Percentiles rank a stretch among this genome's conserved stretches.
Evolutionary conservation across 1,140 invertebrate genomes (phyloP).

Genomic region (Drosophila pectinifera): DNA sequence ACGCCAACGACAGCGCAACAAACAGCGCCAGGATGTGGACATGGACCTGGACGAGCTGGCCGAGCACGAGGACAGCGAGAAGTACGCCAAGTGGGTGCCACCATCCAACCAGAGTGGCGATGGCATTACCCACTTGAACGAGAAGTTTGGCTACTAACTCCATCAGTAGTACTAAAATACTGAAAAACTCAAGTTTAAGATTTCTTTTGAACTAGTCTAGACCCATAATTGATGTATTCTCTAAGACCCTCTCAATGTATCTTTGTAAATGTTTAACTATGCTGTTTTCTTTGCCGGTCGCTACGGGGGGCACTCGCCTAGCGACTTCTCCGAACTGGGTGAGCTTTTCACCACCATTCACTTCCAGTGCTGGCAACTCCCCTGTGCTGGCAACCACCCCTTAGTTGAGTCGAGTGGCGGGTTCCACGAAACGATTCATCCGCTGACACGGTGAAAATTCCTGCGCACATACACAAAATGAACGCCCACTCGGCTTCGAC

Average conservation of each 20-base stretch:
- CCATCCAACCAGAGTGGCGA: constrained; percentile 91
- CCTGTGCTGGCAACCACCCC: constrained; percentile 34
- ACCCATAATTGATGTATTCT: constrained; percentile 33
- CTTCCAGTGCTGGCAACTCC: constrained; percentile 35
- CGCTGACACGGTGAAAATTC: constrained; percentile 53
- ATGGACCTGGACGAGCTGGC: constrained; percentile 85
- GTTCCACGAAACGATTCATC: constrained; percentile 49
- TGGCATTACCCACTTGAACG: constrained; percentile 92
- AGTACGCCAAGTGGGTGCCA: constrained; percentile 92
- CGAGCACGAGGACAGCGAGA: constrained; percentile 86
- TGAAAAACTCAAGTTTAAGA: constrained; percentile 10
- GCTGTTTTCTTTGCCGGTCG: not conserved
- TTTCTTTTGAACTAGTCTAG: constrained; percentile 25
- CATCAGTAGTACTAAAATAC: constrained; percentile 14
- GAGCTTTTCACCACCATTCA: constrained; percentile 46
- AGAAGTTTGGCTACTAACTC: constrained; percentile 91
- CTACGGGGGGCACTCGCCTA: not conserved
- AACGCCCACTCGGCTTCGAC: constrained; percentile 47
- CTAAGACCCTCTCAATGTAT: constrained; percentile 41
- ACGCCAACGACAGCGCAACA: constrained; percentile 61
- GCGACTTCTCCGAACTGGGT: constrained; percentile 3
- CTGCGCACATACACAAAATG: constrained; percentile 71
- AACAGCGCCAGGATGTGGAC: constrained; percentile 73
- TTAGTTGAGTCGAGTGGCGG: constrained; percentile 32
- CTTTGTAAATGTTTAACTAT: constrained; percentile 37